phyloP scores from a whole-genome alignment of 37 sponge, comb jelly and placozoan genomes.

The Ianthella basta region DNA sequence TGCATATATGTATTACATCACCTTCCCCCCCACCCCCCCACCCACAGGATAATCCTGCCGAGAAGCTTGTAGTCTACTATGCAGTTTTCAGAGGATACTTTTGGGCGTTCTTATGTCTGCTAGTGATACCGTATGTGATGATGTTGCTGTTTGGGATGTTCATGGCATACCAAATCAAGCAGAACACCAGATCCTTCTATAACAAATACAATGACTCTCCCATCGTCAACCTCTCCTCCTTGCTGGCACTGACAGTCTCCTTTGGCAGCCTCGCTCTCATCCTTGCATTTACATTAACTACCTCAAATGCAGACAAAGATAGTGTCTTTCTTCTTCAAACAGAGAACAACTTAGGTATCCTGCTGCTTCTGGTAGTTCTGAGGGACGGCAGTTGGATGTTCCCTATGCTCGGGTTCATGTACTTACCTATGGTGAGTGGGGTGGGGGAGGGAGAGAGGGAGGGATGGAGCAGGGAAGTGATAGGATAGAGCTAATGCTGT shows the following conservation, averaged over 20 bases:
- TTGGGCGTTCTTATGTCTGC: neutral
- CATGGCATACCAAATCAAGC: conserved; percentile 23
- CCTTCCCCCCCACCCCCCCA: too few species aligned
- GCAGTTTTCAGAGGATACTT: neutral
- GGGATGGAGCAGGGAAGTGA: too few species aligned
- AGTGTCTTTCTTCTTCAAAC: too few species aligned
- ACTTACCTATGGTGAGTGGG: conserved; percentile 19
- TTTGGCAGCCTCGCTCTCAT: neutral
- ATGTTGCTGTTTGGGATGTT: conserved; percentile 24
- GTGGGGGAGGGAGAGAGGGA: too few species aligned
- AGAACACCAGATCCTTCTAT: neutral
- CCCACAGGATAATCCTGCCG: too few species aligned
- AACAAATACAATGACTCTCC: conserved; percentile 25
- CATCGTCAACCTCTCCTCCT: conserved; percentile 5
- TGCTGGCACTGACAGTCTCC: neutral
- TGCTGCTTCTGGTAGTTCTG: neutral
- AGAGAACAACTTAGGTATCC: neutral
- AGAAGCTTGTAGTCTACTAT: too few species aligned
- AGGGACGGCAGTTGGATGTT: conserved; percentile 26
- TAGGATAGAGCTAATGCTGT: too few species aligned
- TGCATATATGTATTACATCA: too few species aligned
- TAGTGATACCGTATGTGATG: neutral
- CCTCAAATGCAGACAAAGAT: too few species aligned
- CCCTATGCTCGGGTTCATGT: conserved; percentile 4
- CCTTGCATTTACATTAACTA: too few species aligned